Conservation (phyloP, 2,113 vertebrate species). For the Vidua macroura region DNA sequence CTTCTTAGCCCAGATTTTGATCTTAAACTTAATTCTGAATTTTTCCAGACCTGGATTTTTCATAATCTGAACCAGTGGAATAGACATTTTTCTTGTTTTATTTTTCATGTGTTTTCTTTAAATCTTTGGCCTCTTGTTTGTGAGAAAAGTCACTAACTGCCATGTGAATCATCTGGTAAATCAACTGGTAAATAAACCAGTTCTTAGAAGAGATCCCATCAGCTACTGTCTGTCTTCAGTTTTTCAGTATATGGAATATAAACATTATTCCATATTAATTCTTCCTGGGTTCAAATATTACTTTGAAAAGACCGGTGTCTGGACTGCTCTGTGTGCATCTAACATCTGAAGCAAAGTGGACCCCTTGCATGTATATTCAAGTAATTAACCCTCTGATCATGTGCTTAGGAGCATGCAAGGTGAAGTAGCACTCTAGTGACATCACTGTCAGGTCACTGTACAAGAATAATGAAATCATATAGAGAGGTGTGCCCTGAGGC, state of each 20-base stretch:
- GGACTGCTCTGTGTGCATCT: not conserved
- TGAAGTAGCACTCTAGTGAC: slow-evolving; percentile 59
- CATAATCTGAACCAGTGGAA: not conserved
- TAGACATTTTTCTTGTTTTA: not conserved
- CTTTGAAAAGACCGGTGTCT: not conserved
- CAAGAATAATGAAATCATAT: slow-evolving; percentile 71
- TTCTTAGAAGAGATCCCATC: slow-evolving; percentile 14
- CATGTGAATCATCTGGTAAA: not conserved
- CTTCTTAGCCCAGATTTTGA: not conserved
- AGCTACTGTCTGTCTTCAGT: slow-evolving; percentile 1
- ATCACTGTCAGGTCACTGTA: slow-evolving; percentile 67
- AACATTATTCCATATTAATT: not conserved
- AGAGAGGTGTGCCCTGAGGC: slow-evolving; percentile 60
- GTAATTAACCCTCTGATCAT: slow-evolving; percentile 62
- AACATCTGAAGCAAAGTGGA: slow-evolving; percentile 15
- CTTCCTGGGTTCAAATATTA: slow-evolving; percentile 38
- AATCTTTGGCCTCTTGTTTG: not conserved
- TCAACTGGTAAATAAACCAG: slow-evolving; percentile 35
- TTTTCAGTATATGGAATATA: slow-evolving; percentile 23
- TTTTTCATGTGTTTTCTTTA: not conserved
- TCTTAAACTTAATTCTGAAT: not conserved
- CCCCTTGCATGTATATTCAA: slow-evolving; percentile 32
- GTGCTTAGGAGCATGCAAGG: slow-evolving; percentile 40
- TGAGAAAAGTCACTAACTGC: not conserved
- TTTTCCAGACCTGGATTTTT: not conserved